These are phyloP conservation scores for Coilia nasus DNA, from an alignment of 2,797 vertebrate species.

Conservation along the genomic window DNA sequence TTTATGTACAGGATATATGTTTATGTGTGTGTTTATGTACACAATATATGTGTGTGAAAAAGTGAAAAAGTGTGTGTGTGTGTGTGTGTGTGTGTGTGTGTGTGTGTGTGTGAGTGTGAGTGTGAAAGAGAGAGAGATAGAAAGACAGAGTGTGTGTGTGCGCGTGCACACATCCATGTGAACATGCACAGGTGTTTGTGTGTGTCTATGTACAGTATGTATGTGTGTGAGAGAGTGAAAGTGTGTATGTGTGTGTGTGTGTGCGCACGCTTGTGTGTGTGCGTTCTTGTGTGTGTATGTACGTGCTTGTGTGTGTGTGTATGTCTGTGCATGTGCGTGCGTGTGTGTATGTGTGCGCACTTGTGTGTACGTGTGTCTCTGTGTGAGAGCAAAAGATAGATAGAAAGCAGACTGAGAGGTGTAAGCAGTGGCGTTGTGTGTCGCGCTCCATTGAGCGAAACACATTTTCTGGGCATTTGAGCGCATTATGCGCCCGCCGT, in stretches of 20 bases:
- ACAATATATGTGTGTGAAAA: too few relatives aligned
- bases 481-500: constrained; percentile 85
- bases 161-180: too few relatives aligned
- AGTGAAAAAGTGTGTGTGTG: too few relatives aligned
- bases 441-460: constrained; percentile 87
- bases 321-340: neutral
- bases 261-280: neutral
- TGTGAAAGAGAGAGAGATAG: too few relatives aligned
- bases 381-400: neutral
- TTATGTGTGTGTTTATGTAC: too few relatives aligned
- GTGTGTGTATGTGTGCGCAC: neutral
- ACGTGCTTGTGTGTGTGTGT: neutral
- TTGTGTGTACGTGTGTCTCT: neutral
- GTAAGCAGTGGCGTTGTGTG: constrained; percentile 55
- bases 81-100: too few relatives aligned
- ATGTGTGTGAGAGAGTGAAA: too few relatives aligned
- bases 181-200: too few relatives aligned
- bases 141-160: neutral
- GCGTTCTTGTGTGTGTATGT: neutral
- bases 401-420: constrained; percentile 13
- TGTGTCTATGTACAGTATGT: too few relatives aligned
- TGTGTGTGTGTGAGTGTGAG: too few relatives aligned
- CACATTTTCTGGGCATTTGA: constrained; percentile 98
- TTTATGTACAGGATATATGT: too few relatives aligned
- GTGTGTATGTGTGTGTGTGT: neutral